Conservation (phyloP, 2,797 vertebrate species). For the Silurus aristotelis region DNA sequence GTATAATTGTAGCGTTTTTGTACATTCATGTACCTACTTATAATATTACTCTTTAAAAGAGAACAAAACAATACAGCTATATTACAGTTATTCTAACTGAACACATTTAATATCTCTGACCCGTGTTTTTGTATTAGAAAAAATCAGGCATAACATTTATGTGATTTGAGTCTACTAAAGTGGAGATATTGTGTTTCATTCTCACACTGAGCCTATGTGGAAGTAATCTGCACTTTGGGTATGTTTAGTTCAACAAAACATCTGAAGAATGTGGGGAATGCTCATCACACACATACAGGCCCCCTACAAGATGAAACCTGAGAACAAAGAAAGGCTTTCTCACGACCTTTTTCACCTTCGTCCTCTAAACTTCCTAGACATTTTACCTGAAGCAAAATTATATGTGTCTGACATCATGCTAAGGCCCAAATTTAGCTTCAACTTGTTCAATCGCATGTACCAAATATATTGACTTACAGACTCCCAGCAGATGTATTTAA, state of each 20-base stretch:
- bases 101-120: background rate
- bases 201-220: conserved; percentile 34
- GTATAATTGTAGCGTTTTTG: background rate
- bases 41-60: background rate
- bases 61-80: background rate
- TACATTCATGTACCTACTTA: background rate
- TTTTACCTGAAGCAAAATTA: conserved; percentile 44
- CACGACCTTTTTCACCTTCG: conserved; percentile 69
- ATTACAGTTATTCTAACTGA: background rate
- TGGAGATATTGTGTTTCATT: conserved; percentile 24
- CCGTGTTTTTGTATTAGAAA: background rate
- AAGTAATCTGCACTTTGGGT: conserved; percentile 39
- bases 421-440: background rate
- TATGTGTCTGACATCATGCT: conserved; percentile 52
- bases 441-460: background rate
- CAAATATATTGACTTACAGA: background rate
- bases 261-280: conserved; percentile 67
- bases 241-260: conserved; percentile 51
- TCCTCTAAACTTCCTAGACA: conserved; percentile 52
- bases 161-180: conserved; percentile 31
- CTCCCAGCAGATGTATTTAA: background rate
- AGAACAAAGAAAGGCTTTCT: conserved; percentile 74
- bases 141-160: conserved; percentile 12
- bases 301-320: conserved; percentile 72
- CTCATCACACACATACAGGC: conserved; percentile 62